phyloP scores from a whole-genome alignment of 1,140 invertebrate genomes.

The Drosophila seguyi region DNA sequence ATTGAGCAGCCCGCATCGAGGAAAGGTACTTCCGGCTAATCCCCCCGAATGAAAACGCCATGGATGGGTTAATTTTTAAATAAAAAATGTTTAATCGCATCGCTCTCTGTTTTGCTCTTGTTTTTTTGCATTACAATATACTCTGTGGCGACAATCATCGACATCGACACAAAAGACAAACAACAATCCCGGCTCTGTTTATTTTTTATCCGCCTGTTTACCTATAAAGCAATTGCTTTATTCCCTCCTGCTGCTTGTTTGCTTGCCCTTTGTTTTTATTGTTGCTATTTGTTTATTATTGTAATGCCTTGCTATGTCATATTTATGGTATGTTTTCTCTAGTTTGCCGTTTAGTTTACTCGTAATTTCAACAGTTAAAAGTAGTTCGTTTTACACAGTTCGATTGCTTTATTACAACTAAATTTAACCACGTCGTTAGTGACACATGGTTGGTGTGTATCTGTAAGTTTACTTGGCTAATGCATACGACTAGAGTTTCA shows the following conservation, averaged over 20 bases:
- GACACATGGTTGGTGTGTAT: conserved; percentile 6
- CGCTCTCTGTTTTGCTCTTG: conserved; percentile 28
- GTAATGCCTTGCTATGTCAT: conserved; percentile 59
- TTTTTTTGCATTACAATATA: conserved; percentile 39
- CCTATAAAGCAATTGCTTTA: conserved; percentile 32
- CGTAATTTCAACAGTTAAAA: conserved; percentile 67
- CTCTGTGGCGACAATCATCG: conserved; percentile 28
- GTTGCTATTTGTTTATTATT: conserved; percentile 53
- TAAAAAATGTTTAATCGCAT: conserved; percentile 73
- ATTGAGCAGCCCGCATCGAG: conserved; percentile 42
- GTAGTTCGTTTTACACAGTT: conserved; percentile 66
- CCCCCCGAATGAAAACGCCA: conserved; percentile 39
- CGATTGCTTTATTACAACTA: conserved; percentile 70
- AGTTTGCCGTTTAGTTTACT: conserved; percentile 47
- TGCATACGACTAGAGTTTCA: conserved; percentile 39
- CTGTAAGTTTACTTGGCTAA: conserved; percentile 34
- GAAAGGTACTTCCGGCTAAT: conserved; percentile 24
- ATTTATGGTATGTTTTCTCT: conserved; percentile 48
- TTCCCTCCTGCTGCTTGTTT: background rate
- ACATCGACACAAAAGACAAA: conserved; percentile 37
- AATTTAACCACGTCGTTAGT: conserved; percentile 49
- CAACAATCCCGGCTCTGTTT: conserved; percentile 43
- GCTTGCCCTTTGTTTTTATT: conserved; percentile 28
- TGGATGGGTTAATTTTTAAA: conserved; percentile 50
- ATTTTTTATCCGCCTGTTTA: conserved; percentile 11